Evolutionary conservation across 2,888 invertebrate genomes (phyloP).

Genomic region (Tricholauxania praeusta): DNA sequence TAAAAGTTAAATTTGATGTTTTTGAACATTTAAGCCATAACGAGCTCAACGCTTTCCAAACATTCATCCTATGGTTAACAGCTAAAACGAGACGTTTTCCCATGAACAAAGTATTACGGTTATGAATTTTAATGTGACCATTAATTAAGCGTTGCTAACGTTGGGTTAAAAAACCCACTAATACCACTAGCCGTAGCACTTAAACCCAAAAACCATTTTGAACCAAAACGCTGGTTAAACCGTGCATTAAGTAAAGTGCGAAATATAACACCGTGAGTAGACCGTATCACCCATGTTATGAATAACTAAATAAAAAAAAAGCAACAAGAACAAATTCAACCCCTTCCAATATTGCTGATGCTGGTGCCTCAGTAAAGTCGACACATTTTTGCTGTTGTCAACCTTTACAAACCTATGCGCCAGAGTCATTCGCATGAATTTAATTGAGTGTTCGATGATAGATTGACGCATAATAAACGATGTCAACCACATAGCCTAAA

Average conservation of each 20-base stretch:
- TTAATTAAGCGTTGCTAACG: not conserved
- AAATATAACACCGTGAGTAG: not conserved
- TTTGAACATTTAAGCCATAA: too few relatives aligned
- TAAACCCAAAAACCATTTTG: not conserved
- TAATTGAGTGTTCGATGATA: slow-evolving; percentile 34
- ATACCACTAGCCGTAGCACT: not conserved
- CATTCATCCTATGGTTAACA: too few relatives aligned
- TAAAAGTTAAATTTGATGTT: too few relatives aligned
- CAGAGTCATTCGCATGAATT: slow-evolving; percentile 17
- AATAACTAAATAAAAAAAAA: not conserved
- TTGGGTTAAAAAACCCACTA: too few relatives aligned
- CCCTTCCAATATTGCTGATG: not conserved
- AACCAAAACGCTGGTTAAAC: not conserved
- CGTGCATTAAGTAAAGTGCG: not conserved
- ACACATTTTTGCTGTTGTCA: not conserved
- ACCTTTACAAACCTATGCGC: not conserved
- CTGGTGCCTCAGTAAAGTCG: not conserved
- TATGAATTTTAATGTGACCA: slow-evolving; percentile 20
- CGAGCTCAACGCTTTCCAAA: too few relatives aligned
- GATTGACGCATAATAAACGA: slow-evolving; percentile 19
- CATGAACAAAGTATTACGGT: slow-evolving; percentile 3
- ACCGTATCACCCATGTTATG: not conserved
- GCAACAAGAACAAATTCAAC: not conserved
- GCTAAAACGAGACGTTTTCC: too few relatives aligned
- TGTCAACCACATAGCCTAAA: slow-evolving; percentile 9